Evolutionary conservation across 2,888 invertebrate species (phyloP).

Genomic region (Melieria crassipennis): DNA sequence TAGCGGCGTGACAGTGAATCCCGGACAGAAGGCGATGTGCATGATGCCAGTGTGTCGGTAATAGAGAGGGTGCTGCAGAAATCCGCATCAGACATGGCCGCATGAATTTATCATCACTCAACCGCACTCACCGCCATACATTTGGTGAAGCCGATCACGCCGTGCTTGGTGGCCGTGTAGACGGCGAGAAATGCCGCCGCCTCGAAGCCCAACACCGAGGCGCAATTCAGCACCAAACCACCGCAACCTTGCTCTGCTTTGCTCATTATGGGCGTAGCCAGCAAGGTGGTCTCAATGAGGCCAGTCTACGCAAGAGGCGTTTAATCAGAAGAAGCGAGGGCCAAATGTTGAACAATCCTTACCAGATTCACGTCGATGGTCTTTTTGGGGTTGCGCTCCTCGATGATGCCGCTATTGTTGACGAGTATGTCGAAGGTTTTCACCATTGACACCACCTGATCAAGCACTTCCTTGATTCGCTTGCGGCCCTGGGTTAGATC

Average conservation of each 20-base stretch:
- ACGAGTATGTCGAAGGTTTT: slow-evolving; percentile 44
- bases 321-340: slow-evolving; percentile 46
- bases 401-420: slow-evolving; percentile 48
- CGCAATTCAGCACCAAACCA: slow-evolving; percentile 57
- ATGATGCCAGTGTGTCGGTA: slow-evolving; percentile 36
- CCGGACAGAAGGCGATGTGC: slow-evolving; percentile 41
- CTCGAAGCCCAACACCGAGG: slow-evolving; percentile 53
- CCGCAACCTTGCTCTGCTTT: slow-evolving; percentile 57
- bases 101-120: not conserved
- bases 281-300: slow-evolving; percentile 60
- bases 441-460: slow-evolving; percentile 23
- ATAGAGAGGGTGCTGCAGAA: slow-evolving; percentile 35
- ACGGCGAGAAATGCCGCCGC: slow-evolving; percentile 49
- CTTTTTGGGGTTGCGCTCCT: slow-evolving; percentile 44
- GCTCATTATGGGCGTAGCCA: slow-evolving; percentile 58
- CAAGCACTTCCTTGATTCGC: slow-evolving; percentile 33
- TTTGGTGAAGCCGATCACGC: slow-evolving; percentile 47
- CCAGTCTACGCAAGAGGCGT: slow-evolving; percentile 48
- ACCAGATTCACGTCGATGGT: slow-evolving; percentile 66
- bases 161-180: slow-evolving; percentile 57
- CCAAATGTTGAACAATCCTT: slow-evolving; percentile 39
- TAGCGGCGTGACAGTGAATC: slow-evolving; percentile 39
- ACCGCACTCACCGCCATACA: slow-evolving; percentile 33
- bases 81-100: too few species aligned
- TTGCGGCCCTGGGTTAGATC: slow-evolving; percentile 37